Base-by-base conservation (phyloP, 2,888 invertebrate species). In the Oscheius onirici region DNA sequence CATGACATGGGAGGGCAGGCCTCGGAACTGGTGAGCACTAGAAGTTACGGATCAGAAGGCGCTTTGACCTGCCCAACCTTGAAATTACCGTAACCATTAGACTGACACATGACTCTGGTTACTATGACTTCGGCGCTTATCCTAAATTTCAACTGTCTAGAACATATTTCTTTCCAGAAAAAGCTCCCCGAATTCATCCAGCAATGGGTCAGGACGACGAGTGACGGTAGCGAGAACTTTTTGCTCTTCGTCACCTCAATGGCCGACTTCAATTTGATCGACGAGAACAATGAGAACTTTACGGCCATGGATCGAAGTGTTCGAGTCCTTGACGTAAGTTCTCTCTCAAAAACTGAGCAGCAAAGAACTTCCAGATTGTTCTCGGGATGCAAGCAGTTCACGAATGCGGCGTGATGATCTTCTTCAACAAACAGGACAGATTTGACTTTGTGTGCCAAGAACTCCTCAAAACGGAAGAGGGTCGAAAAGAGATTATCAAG, bases 1-100 rank as follows among this genome's bases (percentile, higher is more conserved):
- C 80, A 80, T 60, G 86, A 86, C 71, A 83, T 84, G 71, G 86
- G 86, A 20, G 86, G 86, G 20, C 86, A 86, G 71, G 74, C 78
- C 49, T 77, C 77, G 2, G 85, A 84, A 69, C 58, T 79, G 46
- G 81, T 81, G 2, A 41, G 77, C 52, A 54, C 15, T 43, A 54
- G 17, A 52, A 63, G 2, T n/a, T n/a, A n/a, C n/a, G n/a, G n/a
- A n/a, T n/a, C n/a, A n/a, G n/a, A n/a, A n/a, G n/a, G n/a, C n/a
- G n/a, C n/a, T n/a, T n/a, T n/a, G n/a, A n/a, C n/a, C n/a, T n/a
- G n/a, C n/a, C n/a, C n/a, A 34, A 34, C 34, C 34, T 34, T 34
- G 5, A 34, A 34, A 34, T 34, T 34, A 6, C 0, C 34, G 5
- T n/a, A n/a, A n/a, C n/a, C n/a, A n/a, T n/a, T n/a, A n/a, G n/a